phyloP scores from a whole-genome alignment of 2,113 vertebrate species.

The Galbula dea region DNA sequence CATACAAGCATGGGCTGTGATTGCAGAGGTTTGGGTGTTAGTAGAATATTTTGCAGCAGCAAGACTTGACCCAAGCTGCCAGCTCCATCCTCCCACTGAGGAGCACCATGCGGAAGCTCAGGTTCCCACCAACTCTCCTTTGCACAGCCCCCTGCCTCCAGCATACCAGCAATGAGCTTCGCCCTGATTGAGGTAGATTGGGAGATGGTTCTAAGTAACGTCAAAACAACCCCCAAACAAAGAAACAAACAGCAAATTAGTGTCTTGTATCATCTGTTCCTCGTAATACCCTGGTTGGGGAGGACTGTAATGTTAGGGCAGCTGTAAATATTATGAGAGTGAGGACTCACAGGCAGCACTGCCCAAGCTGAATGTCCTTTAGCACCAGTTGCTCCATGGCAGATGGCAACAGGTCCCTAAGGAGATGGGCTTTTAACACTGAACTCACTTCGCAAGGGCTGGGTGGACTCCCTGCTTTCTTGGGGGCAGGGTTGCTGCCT shows the following conservation, averaged over 20 bases:
- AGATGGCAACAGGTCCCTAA: neutral
- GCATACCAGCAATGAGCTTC: neutral
- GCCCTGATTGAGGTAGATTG: neutral
- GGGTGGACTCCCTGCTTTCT: neutral
- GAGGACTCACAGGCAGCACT: neutral
- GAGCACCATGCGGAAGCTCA: neutral
- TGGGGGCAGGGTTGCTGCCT: neutral
- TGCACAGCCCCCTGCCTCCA: neutral
- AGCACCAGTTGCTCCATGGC: neutral
- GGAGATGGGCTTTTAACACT: neutral
- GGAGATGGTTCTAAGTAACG: neutral
- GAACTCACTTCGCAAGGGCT: neutral
- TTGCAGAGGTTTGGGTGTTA: neutral
- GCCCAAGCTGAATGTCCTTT: neutral
- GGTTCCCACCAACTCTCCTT: neutral
- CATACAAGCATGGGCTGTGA: neutral
- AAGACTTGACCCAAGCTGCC: neutral
- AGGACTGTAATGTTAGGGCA: neutral
- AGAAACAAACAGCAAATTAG: no score
- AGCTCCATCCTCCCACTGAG: neutral
- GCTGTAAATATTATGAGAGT: neutral
- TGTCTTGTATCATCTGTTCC: neutral
- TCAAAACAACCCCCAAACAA: neutral
- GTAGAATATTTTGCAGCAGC: neutral
- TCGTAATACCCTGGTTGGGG: neutral